phyloP scores from a whole-genome alignment of 2,113 vertebrate genomes.

The Ahaetulla prasina region DNA sequence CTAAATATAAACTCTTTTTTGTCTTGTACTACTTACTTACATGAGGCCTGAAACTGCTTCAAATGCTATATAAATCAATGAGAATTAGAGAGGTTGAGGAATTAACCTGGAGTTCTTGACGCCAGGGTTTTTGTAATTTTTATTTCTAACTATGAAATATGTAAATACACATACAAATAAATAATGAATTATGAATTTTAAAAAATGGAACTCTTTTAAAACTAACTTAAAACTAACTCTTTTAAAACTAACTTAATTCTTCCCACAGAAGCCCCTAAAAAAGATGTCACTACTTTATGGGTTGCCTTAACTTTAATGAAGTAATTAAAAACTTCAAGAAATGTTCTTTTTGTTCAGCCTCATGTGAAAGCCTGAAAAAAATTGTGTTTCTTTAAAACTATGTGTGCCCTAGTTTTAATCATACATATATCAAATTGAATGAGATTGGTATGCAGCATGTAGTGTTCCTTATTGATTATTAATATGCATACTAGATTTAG shows the following conservation, averaged over 20 bases:
- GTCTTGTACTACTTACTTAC: neutral
- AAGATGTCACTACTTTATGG: neutral
- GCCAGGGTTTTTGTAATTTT: neutral
- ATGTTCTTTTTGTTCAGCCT: neutral
- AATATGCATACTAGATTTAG: neutral
- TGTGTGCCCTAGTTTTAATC: neutral
- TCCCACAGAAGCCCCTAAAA: neutral
- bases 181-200: neutral
- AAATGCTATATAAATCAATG: neutral
- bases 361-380: neutral
- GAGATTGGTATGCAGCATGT: neutral
- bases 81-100: neutral
- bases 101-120: neutral
- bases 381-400: neutral
- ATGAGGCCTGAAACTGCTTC: neutral
- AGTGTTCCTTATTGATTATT: neutral
- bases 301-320: neutral
- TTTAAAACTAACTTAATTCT: neutral
- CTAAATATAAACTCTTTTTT: neutral
- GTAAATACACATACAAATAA: neutral
- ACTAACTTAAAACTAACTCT: neutral
- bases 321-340: neutral
- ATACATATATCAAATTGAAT: neutral
- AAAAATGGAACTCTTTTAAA: neutral
- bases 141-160: neutral